Evolutionary conservation across 64 coral and sea anemone species (phyloP), one percentile per base, ranked within the genome.

Genomic region (Montipora sp.): DNA sequence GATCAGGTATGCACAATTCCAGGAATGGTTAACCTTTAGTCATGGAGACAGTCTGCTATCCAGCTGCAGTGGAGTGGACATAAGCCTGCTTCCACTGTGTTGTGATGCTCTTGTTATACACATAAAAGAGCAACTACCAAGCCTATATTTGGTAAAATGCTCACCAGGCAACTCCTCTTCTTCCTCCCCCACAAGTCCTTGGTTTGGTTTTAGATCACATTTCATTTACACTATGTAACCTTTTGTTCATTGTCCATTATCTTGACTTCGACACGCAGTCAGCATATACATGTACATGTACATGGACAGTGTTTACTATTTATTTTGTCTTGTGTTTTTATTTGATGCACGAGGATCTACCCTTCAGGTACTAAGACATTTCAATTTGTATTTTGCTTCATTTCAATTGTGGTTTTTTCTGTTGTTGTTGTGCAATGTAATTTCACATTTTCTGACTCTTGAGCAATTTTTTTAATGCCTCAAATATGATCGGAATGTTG

Each of bases 341-440:
- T 20, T 81, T 81, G 48, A 55, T 1, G 79, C 79, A 81, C 55
- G 55, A 81, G 79, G 55, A 81, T 81, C 20, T 60, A 81, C 20
- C 51, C 79, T 81, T 81, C 79, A 60, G 79, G 79, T 81, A 81
- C 79, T 81, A 60, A 20, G 58, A 57, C 79, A 60, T 80, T 81
- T 81, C 22, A 51, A 60, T 60, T 81, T 81, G 79, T 81, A 81
- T 81, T 51, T 60, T 75, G 73, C 21, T 81, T 60, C 12, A 59
- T 81, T 81, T 83, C 57, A 83, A 83, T 83, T 83, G 80, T 65
- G 58, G 59, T 65, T 83, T 83, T 53, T 83, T 79, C 68, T 79
- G 45, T 66, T 83, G 80, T 83, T 83, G 80, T 83, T 60, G 58
- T 36, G 2, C 36, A 36, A 36, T 36, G 36, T 65, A 57, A 57